These are phyloP conservation scores for Pandemis corylana DNA, from an alignment of 2,888 invertebrate species.

Conservation along the genomic window DNA sequence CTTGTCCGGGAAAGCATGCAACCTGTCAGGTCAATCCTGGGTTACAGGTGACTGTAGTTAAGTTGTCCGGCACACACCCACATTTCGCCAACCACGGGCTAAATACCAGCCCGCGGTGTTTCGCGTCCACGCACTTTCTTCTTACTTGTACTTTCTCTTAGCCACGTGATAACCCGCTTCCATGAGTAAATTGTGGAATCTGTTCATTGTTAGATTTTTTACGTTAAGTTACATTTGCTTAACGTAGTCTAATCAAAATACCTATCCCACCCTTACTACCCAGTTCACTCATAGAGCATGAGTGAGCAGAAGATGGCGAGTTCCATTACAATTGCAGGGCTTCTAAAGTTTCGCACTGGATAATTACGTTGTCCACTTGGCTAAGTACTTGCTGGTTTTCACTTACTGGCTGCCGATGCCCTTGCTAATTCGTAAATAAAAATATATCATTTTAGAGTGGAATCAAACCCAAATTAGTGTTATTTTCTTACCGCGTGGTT, in stretches of 20 bases:
- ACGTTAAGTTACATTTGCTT: neutral
- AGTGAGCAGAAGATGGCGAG: neutral
- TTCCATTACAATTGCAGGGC: neutral
- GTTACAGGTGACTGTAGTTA: neutral
- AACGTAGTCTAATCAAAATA: neutral
- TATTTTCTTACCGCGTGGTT: neutral
- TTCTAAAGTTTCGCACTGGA: neutral
- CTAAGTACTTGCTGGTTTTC: neutral
- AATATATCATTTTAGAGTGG: neutral
- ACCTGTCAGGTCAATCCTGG: neutral
- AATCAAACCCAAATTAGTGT: neutral
- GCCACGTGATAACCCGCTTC: slow-evolving; percentile 46
- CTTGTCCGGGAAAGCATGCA: neutral
- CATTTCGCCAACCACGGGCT: slow-evolving; percentile 56
- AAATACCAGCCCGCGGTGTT: slow-evolving; percentile 41
- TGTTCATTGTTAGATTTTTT: slow-evolving; percentile 35
- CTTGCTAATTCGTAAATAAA: no score
- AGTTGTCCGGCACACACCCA: slow-evolving; percentile 50
- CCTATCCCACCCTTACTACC: neutral
- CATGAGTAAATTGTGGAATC: slow-evolving; percentile 36
- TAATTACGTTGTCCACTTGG: neutral
- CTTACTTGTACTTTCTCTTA: slow-evolving; percentile 75
- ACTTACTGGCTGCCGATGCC: no score
- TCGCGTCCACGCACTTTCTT: slow-evolving; percentile 76
- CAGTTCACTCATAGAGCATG: neutral